These are phyloP conservation scores for Plagodis pulveraria DNA, from an alignment of 2,888 invertebrate genomes.

Conservation along the genomic window DNA sequence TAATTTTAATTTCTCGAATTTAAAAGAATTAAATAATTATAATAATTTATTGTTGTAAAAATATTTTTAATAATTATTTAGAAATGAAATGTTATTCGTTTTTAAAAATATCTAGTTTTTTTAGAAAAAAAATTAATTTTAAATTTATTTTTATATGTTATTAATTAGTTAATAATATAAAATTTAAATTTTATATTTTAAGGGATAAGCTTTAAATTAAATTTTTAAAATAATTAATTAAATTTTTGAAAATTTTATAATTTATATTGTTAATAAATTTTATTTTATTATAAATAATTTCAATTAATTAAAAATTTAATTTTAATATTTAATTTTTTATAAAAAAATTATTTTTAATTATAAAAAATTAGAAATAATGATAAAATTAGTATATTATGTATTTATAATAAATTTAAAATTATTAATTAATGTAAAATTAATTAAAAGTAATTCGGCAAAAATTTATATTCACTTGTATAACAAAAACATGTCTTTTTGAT, in stretches of 20 bases:
- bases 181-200: constrained; percentile 75
- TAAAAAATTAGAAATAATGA: constrained; percentile 79
- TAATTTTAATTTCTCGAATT: constrained; percentile 83
- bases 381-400: constrained; percentile 87
- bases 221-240: too few relatives aligned
- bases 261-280: constrained; percentile 85
- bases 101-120: constrained; percentile 88
- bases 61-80: constrained; percentile 86
- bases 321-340: constrained; percentile 71
- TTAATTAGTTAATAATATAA: constrained; percentile 51
- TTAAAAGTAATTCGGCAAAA: constrained; percentile 87
- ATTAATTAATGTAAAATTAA: constrained; percentile 62
- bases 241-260: constrained; percentile 79
- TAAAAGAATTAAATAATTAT: constrained; percentile 86
- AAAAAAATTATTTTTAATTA: constrained; percentile 72
- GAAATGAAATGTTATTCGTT: constrained; percentile 88
- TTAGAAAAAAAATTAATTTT: constrained; percentile 83
- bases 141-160: constrained; percentile 75
- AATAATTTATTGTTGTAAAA: constrained; percentile 84
- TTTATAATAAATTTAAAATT: constrained; percentile 75
- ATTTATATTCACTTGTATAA: constrained; percentile 89
- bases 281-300: constrained; percentile 59
- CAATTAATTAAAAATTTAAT: constrained; percentile 57
- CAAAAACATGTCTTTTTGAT: constrained; percentile 90
- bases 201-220: constrained; percentile 86